phyloP scores from a whole-genome alignment of 2,797 vertebrate genomes.

The Lates japonicus region DNA sequence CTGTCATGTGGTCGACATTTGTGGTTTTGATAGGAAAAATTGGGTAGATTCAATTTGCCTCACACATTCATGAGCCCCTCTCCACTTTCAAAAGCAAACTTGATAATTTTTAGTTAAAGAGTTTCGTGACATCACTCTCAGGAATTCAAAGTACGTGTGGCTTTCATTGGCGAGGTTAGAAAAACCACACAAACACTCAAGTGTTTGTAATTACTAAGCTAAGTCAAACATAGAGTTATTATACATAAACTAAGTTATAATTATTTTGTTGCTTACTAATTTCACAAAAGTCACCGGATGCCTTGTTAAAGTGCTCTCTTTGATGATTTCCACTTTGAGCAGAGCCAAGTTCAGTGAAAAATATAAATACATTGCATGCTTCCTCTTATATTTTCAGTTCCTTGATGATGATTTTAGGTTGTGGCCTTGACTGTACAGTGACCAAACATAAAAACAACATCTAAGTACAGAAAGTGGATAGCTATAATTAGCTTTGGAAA shows the following conservation, averaged over 20 bases:
- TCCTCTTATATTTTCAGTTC: constrained; percentile 25
- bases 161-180: background rate
- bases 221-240: background rate
- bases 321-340: constrained; percentile 12
- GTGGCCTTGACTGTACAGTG: constrained; percentile 39
- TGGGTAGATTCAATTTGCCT: background rate
- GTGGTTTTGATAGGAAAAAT: background rate
- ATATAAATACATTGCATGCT: constrained; percentile 17
- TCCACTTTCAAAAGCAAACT: background rate
- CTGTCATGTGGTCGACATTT: background rate
- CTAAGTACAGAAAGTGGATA: constrained; percentile 43
- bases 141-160: background rate
- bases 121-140: background rate
- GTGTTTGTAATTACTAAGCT: background rate
- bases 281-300: background rate
- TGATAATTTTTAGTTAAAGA: background rate
- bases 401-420: constrained; percentile 52
- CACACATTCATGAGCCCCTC: background rate
- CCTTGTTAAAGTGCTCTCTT: constrained; percentile 2
- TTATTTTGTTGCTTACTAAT: constrained; percentile 4
- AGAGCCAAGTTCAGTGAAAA: constrained; percentile 3
- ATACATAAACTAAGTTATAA: background rate
- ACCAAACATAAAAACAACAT: constrained; percentile 63
- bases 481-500: constrained; percentile 71
- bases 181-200: background rate